phyloP scores from a whole-genome alignment of 2,797 vertebrate species.

The Coregonus sp. region DNA sequence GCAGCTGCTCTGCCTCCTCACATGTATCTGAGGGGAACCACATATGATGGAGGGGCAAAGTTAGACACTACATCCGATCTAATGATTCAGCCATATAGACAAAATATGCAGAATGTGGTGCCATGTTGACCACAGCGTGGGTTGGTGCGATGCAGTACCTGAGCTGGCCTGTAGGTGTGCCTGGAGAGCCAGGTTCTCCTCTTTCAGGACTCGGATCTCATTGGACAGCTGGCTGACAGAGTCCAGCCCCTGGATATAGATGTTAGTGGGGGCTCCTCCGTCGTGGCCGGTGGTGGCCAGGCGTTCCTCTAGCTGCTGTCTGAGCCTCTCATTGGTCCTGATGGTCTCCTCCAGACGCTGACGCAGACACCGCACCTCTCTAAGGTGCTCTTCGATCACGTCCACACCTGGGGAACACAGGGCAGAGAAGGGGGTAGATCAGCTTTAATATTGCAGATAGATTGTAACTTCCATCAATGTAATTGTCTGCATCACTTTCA shows the following conservation, averaged over 20 bases:
- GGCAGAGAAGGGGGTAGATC: background rate
- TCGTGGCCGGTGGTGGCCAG: slow-evolving; percentile 71
- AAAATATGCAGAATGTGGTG: background rate
- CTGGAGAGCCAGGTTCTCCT: slow-evolving; percentile 83
- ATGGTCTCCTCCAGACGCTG: slow-evolving; percentile 94
- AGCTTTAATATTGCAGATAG: too few species aligned
- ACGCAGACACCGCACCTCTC: slow-evolving; percentile 86
- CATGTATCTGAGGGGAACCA: slow-evolving; percentile 64
- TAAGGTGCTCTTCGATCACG: slow-evolving; percentile 88
- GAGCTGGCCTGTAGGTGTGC: slow-evolving; percentile 80
- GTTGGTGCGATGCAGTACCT: slow-evolving; percentile 66
- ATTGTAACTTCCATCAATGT: too few species aligned
- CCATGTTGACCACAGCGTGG: background rate
- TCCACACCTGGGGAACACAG: slow-evolving; percentile 73
- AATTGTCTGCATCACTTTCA: too few species aligned
- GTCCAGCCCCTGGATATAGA: slow-evolving; percentile 81
- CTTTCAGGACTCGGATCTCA: slow-evolving; percentile 84
- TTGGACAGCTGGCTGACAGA: slow-evolving; percentile 79
- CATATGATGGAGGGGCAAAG: background rate
- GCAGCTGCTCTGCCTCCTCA: slow-evolving; percentile 79
- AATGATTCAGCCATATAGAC: background rate
- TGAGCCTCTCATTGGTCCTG: slow-evolving; percentile 86
- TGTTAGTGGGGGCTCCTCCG: slow-evolving; percentile 75
- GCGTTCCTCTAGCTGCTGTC: slow-evolving; percentile 85
- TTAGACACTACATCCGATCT: background rate